Conservation (phyloP, 2,888 invertebrate genomes). For the Ophion ellenae region DNA sequence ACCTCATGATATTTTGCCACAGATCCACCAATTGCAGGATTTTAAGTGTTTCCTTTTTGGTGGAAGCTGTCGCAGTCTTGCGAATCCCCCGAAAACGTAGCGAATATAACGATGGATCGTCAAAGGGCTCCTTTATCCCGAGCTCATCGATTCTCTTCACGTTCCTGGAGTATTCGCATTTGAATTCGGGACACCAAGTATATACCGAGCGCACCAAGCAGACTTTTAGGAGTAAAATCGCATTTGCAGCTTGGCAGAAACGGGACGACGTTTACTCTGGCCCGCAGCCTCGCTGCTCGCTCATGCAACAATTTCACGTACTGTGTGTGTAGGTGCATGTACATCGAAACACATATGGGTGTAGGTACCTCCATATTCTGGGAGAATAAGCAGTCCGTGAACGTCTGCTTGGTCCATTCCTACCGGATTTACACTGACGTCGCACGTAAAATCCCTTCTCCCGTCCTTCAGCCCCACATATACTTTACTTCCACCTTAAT, state of each 20-base stretch:
- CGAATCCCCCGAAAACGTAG: not conserved
- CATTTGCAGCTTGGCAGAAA: slow-evolving; percentile 62
- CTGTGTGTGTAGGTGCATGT: not conserved
- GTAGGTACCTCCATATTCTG: slow-evolving; percentile 15
- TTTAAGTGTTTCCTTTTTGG: not conserved
- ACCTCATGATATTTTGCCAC: not conserved
- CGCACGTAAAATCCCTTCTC: slow-evolving; percentile 44
- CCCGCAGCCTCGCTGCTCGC: slow-evolving; percentile 38
- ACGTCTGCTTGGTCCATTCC: slow-evolving; percentile 43
- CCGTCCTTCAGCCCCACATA: slow-evolving; percentile 7
- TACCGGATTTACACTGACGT: slow-evolving; percentile 48
- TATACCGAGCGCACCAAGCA: slow-evolving; percentile 10
- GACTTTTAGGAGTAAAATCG: slow-evolving; percentile 55
- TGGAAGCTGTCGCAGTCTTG: not conserved
- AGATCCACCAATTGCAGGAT: not conserved
- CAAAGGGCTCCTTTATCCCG: not conserved
- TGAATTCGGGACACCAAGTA: not conserved
- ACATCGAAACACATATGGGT: slow-evolving; percentile 1
- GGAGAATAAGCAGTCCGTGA: slow-evolving; percentile 30
- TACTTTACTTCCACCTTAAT: slow-evolving; percentile 14
- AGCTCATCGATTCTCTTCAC: not conserved
- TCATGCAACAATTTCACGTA: slow-evolving; percentile 35
- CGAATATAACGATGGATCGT: not conserved
- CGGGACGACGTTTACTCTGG: slow-evolving; percentile 57
- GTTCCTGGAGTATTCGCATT: not conserved